Evolutionary conservation across 2,113 vertebrate species (phyloP).

Genomic region (Oncorhynchus tshawytscha): DNA sequence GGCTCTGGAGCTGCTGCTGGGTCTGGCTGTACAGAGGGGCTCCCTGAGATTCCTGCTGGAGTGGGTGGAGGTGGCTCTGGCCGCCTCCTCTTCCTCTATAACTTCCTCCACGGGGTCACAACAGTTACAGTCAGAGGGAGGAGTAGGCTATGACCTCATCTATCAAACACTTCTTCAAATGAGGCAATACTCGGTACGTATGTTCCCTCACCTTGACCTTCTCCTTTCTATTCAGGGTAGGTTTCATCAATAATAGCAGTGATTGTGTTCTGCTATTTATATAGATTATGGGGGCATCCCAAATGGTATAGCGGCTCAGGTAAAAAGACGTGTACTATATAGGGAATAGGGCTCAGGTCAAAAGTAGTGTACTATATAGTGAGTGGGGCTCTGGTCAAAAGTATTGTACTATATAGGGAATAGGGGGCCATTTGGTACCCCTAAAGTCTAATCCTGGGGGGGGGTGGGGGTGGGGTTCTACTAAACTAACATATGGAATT

Average conservation of each 20-base stretch:
- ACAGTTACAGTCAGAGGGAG: conserved; percentile 37
- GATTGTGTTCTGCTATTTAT: neutral
- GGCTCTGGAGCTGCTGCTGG: conserved; percentile 75
- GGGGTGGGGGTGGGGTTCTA: too few relatives aligned
- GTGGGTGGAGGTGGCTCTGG: conserved; percentile 80
- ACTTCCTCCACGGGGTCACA: conserved; percentile 51
- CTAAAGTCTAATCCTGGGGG: too few relatives aligned
- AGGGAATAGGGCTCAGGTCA: too few relatives aligned
- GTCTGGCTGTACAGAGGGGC: conserved; percentile 77
- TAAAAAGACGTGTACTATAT: too few relatives aligned
- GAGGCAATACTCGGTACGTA: conserved; percentile 77
- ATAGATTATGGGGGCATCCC: neutral
- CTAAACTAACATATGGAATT: too few relatives aligned
- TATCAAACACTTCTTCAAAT: conserved; percentile 76
- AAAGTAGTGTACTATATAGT: too few relatives aligned
- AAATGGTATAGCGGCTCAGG: too few relatives aligned
- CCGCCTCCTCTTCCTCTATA: conserved; percentile 52
- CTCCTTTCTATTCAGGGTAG: neutral
- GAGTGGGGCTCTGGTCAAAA: too few relatives aligned
- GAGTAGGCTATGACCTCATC: conserved; percentile 74
- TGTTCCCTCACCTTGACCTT: neutral
- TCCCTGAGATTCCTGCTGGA: conserved; percentile 78
- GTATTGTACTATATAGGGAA: too few relatives aligned
- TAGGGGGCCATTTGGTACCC: too few relatives aligned
- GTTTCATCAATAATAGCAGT: too few relatives aligned